phyloP scores from a whole-genome alignment of 2,797 vertebrate species.

The Rhynchonycteris naso region DNA sequence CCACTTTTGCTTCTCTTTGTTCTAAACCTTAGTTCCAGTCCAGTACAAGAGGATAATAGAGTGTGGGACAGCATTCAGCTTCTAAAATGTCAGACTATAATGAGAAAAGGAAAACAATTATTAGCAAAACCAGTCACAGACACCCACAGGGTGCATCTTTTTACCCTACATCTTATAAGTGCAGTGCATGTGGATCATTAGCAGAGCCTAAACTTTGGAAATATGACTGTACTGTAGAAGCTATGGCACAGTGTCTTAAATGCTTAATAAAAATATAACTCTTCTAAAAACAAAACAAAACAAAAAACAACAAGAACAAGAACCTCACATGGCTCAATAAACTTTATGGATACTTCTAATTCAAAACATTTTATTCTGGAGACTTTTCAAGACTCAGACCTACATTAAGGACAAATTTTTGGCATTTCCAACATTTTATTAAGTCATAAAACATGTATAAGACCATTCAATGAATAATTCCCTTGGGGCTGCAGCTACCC shows the following conservation, averaged over 20 bases:
- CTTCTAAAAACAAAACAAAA: not conserved
- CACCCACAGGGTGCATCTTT: not conserved
- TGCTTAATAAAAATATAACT: not conserved
- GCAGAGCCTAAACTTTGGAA: not conserved
- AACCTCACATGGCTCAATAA: not conserved
- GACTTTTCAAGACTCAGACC: not conserved
- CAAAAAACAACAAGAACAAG: not conserved
- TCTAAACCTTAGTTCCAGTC: conserved; percentile 19
- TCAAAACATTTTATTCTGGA: not conserved
- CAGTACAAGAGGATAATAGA: conserved; percentile 57
- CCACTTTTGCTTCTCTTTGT: conserved; percentile 32
- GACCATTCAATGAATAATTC: not conserved
- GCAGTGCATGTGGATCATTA: not conserved
- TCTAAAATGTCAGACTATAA: conserved; percentile 64
- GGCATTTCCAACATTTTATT: not conserved
- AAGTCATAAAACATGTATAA: not conserved
- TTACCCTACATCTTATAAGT: not conserved
- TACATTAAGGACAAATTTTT: not conserved
- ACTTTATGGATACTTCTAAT: not conserved
- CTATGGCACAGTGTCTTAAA: not conserved
- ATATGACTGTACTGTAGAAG: not conserved
- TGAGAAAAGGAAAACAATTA: conserved; percentile 62
- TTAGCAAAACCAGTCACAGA: conserved; percentile 32
- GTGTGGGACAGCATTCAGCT: not conserved
- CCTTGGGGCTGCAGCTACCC: not conserved